These are phyloP conservation scores for Chrysopa pallens DNA, from an alignment of 1,140 invertebrate species.

Conservation along the genomic window DNA sequence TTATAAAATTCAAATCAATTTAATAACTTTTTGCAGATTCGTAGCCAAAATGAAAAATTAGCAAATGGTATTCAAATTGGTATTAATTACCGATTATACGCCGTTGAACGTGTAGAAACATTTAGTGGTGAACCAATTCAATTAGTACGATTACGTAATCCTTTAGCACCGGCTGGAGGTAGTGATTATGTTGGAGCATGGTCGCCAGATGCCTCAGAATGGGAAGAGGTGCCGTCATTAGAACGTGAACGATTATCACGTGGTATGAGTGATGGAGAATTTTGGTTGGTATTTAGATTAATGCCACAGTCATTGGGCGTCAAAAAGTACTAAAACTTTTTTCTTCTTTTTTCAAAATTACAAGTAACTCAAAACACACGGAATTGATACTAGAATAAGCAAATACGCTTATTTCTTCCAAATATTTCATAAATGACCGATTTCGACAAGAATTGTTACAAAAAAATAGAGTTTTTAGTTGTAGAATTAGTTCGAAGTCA, in stretches of 20 bases:
- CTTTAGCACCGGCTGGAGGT: slow-evolving; percentile 29
- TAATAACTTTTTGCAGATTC: slow-evolving; percentile 27
- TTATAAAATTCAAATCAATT: too few species aligned
- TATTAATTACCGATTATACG: slow-evolving; percentile 63
- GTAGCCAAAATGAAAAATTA: slow-evolving; percentile 49
- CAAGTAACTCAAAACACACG: too few species aligned
- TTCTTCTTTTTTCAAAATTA: too few species aligned
- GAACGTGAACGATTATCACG: slow-evolving; percentile 53
- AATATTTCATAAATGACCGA: too few species aligned
- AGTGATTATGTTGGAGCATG: slow-evolving; percentile 55
- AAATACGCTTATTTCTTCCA: too few species aligned
- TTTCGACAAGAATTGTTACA: too few species aligned
- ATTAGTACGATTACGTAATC: slow-evolving; percentile 52
- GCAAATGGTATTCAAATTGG: slow-evolving; percentile 64
- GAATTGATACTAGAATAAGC: too few species aligned
- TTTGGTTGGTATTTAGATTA: slow-evolving; percentile 33
- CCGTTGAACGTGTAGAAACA: slow-evolving; percentile 62
- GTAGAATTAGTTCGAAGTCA: too few species aligned
- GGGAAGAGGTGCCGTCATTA: slow-evolving; percentile 51
- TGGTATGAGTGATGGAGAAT: slow-evolving; percentile 56
- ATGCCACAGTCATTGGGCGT: neutral
- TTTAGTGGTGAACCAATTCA: slow-evolving; percentile 54
- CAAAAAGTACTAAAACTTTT: too few species aligned
- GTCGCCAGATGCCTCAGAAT: slow-evolving; percentile 47
- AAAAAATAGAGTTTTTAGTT: too few species aligned